Conservation (phyloP, 30 jellyfish, hydroid and myxozoan genomes). For the Aurelia sp. region DNA sequence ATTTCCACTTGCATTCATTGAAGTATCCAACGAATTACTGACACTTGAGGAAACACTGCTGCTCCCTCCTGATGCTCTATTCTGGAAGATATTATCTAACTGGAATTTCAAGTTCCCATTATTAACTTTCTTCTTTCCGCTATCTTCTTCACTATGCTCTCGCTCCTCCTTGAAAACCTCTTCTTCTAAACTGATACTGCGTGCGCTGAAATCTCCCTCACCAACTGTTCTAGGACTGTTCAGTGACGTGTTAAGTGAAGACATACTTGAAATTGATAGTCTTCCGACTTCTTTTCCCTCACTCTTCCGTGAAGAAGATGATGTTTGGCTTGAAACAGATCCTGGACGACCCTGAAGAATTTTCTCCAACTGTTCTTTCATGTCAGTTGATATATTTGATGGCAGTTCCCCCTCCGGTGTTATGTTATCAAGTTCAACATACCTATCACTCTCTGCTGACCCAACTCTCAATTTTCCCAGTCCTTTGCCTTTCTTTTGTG, state of each 20-base stretch:
- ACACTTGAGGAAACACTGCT: constrained; percentile 44
- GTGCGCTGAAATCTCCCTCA: constrained; percentile 25
- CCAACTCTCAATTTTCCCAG: constrained; percentile 45
- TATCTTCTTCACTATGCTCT: constrained; percentile 1
- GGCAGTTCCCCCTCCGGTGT: constrained; percentile 62
- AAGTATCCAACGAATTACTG: constrained; percentile 36
- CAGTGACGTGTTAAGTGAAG: constrained; percentile 32
- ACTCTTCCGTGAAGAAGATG: constrained; percentile 38
- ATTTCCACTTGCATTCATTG: constrained; percentile 40
- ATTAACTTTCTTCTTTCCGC: constrained; percentile 16
- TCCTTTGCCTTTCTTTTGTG: constrained; percentile 4
- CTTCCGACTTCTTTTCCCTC: constrained; percentile 46
- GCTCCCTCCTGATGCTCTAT: constrained; percentile 28
- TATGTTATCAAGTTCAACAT: constrained; percentile 51
- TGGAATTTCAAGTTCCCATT: constrained; percentile 50
- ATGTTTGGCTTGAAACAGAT: constrained; percentile 54
- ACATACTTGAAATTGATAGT: constrained; percentile 48
- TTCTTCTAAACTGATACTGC: constrained; percentile 20
- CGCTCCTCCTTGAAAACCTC: constrained; percentile 1
- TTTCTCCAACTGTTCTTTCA: constrained; percentile 60
- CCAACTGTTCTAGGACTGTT: constrained; percentile 15
- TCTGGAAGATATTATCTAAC: constrained; percentile 54
- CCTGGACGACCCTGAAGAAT: constrained; percentile 62
- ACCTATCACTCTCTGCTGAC: constrained; percentile 48
- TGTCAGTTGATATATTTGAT: constrained; percentile 46